Evolutionary conservation across 2,888 invertebrate genomes (phyloP), one percentile per base, ranked within the genome.

Genomic region (Meghimatium bilineatum): DNA sequence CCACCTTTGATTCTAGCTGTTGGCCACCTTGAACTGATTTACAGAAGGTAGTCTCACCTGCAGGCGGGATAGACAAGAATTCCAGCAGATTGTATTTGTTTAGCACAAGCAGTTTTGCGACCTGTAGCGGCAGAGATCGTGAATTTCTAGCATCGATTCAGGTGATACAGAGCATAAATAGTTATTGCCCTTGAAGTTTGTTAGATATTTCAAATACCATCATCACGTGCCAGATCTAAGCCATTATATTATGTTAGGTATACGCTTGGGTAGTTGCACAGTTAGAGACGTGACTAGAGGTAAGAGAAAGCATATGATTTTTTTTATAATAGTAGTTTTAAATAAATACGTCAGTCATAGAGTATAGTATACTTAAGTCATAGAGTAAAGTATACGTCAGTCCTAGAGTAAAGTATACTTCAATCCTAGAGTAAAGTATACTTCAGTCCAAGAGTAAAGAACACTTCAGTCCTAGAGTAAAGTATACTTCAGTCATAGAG

Each of bases 31-130:
- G 63, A 63, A 32, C 12, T 29, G 63, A 77, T 77, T 77, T 66
- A 23, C 77, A 34, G 26, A 12, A 63, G 26, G 26, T 63, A 63
- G 23, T 63, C n/a, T 63, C 77, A 77, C 63, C 63, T 77, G 77
- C 63, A 63, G 6, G 63, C 1, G n/a, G 56, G 63, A n/a, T n/a
- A 60, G 77, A 63, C 66, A 63, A 5, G 77, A 60, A 77, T 63
- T 77, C 63, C 77, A 38, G n/a, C 77, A 60, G 36, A 20, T 36
- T 77, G 36, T 77, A 63, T 77, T 77, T 77, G 38, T 77, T 77
- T 77, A 77, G 63, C 36, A 29, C 77, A 36, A n/a, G n/a, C 63
- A 38, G 29, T 26, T 56, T 32, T 63, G 38, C 23, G n/a, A 34
- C 63, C 36, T 29, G 77, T 77, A n/a, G 77, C 63, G 63, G 60